A percentile compares a stretch with the other conserved stretches of the same genome.
phyloP scores from a whole-genome alignment of 2,113 vertebrate species.

The Procavia capensis region DNA sequence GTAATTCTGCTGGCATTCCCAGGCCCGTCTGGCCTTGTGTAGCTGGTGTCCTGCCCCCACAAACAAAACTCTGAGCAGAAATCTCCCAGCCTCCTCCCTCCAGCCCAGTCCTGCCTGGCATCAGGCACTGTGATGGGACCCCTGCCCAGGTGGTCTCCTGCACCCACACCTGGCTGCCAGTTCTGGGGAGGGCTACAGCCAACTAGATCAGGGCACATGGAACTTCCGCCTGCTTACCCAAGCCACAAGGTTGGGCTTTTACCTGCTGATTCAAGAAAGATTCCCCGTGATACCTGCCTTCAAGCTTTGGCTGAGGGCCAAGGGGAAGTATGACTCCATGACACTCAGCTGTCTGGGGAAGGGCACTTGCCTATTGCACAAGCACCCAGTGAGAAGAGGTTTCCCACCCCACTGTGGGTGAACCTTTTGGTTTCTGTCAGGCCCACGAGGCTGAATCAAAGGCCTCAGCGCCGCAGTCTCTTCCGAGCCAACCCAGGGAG shows the following conservation, averaged over 20 bases:
- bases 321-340: rapidly evolving
- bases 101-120: rapidly evolving
- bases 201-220: rapidly evolving
- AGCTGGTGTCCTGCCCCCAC: neutral
- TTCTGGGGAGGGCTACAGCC: rapidly evolving
- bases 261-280: no score
- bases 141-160: rapidly evolving
- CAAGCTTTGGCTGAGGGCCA: neutral
- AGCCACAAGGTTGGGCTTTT: no score
- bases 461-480: slow-evolving; percentile 41
- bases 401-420: neutral
- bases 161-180: rapidly evolving
- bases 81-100: neutral
- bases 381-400: rapidly evolving
- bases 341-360: neutral
- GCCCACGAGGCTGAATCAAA: neutral
- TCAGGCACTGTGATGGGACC: neutral
- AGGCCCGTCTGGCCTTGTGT: neutral
- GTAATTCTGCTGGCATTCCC: slow-evolving; percentile 28
- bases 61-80: rapidly evolving
- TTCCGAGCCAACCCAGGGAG: slow-evolving; percentile 68
- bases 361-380: rapidly evolving
- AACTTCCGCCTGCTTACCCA: no score
- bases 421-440: neutral
- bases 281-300: rapidly evolving